These are phyloP conservation scores for Bovichtus diacanthus DNA, from an alignment of 2,797 vertebrate genomes.

Conservation along the genomic window DNA sequence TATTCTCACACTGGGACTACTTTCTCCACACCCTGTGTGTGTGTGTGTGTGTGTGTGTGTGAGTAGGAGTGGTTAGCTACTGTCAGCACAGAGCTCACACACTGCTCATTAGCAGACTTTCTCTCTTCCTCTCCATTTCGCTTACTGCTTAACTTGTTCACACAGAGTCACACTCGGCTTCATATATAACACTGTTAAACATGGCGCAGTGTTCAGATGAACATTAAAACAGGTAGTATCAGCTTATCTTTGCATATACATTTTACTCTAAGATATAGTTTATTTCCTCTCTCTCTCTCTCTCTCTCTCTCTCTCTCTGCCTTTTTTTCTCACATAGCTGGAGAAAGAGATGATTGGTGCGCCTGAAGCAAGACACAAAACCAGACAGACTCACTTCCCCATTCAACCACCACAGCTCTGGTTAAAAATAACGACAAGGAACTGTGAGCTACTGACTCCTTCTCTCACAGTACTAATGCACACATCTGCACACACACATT, in stretches of 20 bases:
- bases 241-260: conserved; percentile 12
- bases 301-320: conserved; percentile 3
- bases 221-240: conserved; percentile 44
- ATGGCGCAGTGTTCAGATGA: conserved; percentile 28
- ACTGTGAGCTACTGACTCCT: conserved; percentile 68
- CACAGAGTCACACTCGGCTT: conserved; percentile 52
- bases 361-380: conserved; percentile 61
- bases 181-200: conserved; percentile 64
- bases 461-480: conserved; percentile 68
- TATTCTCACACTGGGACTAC: conserved; percentile 78
- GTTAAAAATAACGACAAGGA: conserved; percentile 81
- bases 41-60: conserved; percentile 53
- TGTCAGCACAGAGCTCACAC: conserved; percentile 69
- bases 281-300: conserved; percentile 44
- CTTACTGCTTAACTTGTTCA: conserved; percentile 33
- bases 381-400: conserved; percentile 75
- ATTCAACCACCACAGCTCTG: conserved; percentile 68
- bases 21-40: conserved; percentile 73
- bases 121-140: conserved; percentile 64
- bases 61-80: conserved; percentile 66
- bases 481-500: conserved; percentile 54
- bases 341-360: conserved; percentile 52
- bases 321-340: conserved; percentile 33
- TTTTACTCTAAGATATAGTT: conserved; percentile 54
- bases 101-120: conserved; percentile 84